Evolutionary conservation across 2,888 invertebrate species (phyloP), one percentile per base, ranked within the genome.

Genomic region (Parelbella ahira): DNA sequence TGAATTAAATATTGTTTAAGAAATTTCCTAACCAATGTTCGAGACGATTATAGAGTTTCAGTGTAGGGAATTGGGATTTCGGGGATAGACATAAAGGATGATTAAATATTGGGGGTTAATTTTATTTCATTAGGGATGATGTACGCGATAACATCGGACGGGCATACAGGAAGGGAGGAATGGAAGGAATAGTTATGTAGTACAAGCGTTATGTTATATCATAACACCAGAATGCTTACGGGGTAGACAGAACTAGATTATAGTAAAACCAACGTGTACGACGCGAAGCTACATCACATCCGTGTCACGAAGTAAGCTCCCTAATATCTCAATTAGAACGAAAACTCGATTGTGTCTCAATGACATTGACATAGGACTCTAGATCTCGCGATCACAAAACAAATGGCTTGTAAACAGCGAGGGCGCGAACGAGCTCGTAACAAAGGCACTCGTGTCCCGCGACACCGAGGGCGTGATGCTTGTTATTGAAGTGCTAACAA

Each of bases 351-450:
- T 50, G 49, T 48, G 52, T 55, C 49, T 52, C 47, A 48, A 61
- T 57, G 70, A 70, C 63, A 60, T 63, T 69, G 71, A 68, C 63
- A 56, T 55, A 72, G 61, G 56, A 56, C 72, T 69, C 55, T 60
- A 68, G 36, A 42, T 5, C 23, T 29, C 27, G 21, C 36, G 30
- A 34, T 33, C 34, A 34, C 57, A 68, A 66, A 58, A 50, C 58
- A 58, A 58, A 58, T 50, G 58, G 58, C 67, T 55, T 58, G 62
- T 59, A 68, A 75, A 76, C 72, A 74, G 57, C 58, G 53, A 54
- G 56, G 60, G 53, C 57, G 56, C 53, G 55, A 51, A 49, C 50
- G 63, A 54, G n/a, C n/a, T n/a, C n/a, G n/a, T 42, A 51, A 68
- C 61, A 63, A 73, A 63, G 57, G 60, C 64, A 60, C 77, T 76